Base-by-base conservation (phyloP, 2,888 invertebrate genomes). In the Stramonita haemastoma region DNA sequence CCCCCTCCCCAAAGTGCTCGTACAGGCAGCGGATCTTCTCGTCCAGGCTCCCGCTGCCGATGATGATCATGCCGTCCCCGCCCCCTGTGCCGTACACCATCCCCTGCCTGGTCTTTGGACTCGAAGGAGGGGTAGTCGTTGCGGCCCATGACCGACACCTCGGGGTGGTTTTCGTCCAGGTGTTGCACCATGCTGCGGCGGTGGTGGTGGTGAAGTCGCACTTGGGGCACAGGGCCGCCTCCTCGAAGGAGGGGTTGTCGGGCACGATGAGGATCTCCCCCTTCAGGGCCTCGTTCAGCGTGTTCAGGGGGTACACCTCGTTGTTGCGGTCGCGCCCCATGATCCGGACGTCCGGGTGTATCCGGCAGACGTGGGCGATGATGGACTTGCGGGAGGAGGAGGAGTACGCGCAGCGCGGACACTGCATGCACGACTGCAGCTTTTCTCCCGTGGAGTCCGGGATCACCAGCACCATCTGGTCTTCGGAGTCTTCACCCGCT, bases 351-450 rank as follows among this genome's bases (percentile, higher is more conserved):
- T 91, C 90, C n/a, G 90, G 86, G 81, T 92, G 92, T 19, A 87
- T 70, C 8, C 87, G 19, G 32, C 77, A 90, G n/a, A 92, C 90
- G 70, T 92, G 92, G 0, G 89, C 57, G 6, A 92, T 87, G 73
- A 92, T 91, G 46, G 91, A 90, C 84, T 89, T 89, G 88, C 89
- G 90, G 29, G 83, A 84, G 56, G 79, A 86, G n/a, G 91, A 91
- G 8, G 86, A 88, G 57, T 92, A 94, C 0, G 90, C 73, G 90
- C 94, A 94, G 56, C 92, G 91, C 56, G 93, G 92, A 84, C 94
- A 94, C 70, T 91, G 90, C 79, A 93, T 91, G 26, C 92, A 90
- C n/a, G 91, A 90, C 83, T 91, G 92, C 79, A 93, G 93, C 4
- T 91, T 91, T 84, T 94, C 94, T 0, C 90, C 91, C 34, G 90